Evolutionary conservation across 1,140 invertebrate genomes (phyloP).

Genomic region (Pogonomyrmex californicus): DNA sequence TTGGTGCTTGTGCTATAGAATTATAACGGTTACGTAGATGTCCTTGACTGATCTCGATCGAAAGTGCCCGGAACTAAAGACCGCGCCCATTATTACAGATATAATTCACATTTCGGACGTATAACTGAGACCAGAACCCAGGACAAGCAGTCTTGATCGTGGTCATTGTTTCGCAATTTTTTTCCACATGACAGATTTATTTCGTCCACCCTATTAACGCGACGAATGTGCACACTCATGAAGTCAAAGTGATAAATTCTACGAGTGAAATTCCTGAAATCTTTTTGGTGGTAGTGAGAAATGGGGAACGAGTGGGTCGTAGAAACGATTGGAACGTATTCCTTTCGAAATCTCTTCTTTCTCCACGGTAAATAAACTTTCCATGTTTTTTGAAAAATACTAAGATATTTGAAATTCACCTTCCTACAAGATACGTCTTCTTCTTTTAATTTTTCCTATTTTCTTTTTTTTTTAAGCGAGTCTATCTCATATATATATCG

Average conservation of each 20-base stretch:
- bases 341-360: not conserved
- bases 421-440: not conserved
- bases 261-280: not conserved
- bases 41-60: conserved; percentile 37
- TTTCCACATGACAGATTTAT: conserved; percentile 8
- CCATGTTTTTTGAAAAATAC: conserved; percentile 1
- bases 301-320: not conserved
- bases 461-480: not conserved
- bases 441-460: not conserved
- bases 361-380: not conserved
- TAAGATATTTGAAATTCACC: not conserved
- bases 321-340: conserved; percentile 7
- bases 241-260: not conserved
- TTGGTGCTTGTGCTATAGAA: conserved; percentile 1
- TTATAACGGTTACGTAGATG: conserved; percentile 65
- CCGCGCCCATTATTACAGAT: conserved; percentile 47
- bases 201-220: not conserved
- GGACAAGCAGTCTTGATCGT: not conserved
- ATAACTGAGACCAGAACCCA: not conserved
- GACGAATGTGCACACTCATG: not conserved
- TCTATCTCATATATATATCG: not conserved
- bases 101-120: not conserved
- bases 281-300: not conserved
- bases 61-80: conserved; percentile 56
- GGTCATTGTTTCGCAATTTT: not conserved